Evolutionary conservation across 2,113 vertebrate genomes (phyloP), one percentile per base, ranked within the genome.

Genomic region (Gambusia affinis): DNA sequence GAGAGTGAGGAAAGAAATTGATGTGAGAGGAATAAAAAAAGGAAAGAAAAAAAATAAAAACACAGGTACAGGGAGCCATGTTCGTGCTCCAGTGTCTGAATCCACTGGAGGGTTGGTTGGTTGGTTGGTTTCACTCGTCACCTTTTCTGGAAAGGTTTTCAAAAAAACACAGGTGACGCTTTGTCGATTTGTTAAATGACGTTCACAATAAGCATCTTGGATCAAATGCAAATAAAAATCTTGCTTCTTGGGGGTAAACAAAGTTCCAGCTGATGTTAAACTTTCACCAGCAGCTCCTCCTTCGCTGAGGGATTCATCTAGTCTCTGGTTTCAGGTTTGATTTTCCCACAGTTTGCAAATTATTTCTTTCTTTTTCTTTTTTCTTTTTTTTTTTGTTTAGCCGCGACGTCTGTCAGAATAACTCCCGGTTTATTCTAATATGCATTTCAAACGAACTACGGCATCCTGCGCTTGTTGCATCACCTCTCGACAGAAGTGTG

Each of bases 361-460:
- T 11, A 3, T 37, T 37, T 11, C 74, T 54, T 57, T 33, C 44
- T 29, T 19, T 47, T 30, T 60, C n/a, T n/a, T n/a, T n/a, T n/a
- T n/a, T n/a, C n/a, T 60, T 62, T 4, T 31, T 27, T 19, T 47
- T 63, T 54, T 37, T 60, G 19, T 68, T 70, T 71, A 60, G 33
- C 54, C 39, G 31, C 2, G 30, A 61, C 7, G 60, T 51, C 29
- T 72, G 60, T 68, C 37, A 33, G 51, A 30, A 37, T 47, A 62
- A 70, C 73, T 64, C 70, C 54, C 78, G 81, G 39, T 35, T 74
- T 29, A 42, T 44, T 61, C 37, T 57, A 44, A 79, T 73, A 73
- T 82, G 71, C 69, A 87, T 85, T 78, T 84, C 77, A 89, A 85
- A 83, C 62, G 29, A 64, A 60, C 19, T 63, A 11, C 62, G 35